Percentiles rank a stretch among this genome's conserved stretches.
phyloP scores from a whole-genome alignment of 1,140 invertebrate species.

The Augochlora pura region DNA sequence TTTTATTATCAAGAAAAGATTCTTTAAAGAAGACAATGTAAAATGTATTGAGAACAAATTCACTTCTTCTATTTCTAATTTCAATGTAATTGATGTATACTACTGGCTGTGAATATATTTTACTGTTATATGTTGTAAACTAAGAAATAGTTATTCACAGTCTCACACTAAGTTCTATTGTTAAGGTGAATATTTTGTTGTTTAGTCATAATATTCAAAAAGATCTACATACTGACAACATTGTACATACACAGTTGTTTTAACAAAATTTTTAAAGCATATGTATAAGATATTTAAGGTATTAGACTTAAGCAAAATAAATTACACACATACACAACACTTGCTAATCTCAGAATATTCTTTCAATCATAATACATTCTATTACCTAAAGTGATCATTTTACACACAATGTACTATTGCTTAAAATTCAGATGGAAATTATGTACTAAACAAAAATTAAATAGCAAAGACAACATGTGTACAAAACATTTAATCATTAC shows the following conservation, averaged over 20 bases:
- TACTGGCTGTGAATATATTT: conserved; percentile 46
- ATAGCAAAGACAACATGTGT: conserved; percentile 20
- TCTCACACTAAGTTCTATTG: conserved; percentile 16
- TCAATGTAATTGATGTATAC: conserved; percentile 38
- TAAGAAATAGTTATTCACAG: conserved; percentile 36
- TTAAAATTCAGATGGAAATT: conserved; percentile 44
- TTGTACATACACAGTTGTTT: conserved; percentile 66
- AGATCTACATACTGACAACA: conserved; percentile 41
- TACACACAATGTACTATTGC: conserved; percentile 4
- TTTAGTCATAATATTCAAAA: conserved; percentile 31
- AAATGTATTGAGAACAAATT: conserved; percentile 14
- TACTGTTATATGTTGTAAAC: conserved; percentile 39
- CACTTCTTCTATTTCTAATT: conserved; percentile 28
- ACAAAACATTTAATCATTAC: conserved; percentile 25
- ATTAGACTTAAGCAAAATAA: conserved; percentile 33
- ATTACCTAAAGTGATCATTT: conserved; percentile 24
- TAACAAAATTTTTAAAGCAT: conserved; percentile 57
- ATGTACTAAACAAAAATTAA: background rate
- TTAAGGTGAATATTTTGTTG: conserved; percentile 31
- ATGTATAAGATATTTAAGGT: conserved; percentile 52
- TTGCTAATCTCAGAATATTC: conserved; percentile 22
- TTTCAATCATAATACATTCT: conserved; percentile 27
- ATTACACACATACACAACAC: conserved; percentile 4
- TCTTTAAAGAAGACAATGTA: conserved; percentile 36
- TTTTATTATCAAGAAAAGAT: conserved; percentile 3